phyloP scores from a whole-genome alignment of 2,113 vertebrate species.

The Clarias macrocephalus region DNA sequence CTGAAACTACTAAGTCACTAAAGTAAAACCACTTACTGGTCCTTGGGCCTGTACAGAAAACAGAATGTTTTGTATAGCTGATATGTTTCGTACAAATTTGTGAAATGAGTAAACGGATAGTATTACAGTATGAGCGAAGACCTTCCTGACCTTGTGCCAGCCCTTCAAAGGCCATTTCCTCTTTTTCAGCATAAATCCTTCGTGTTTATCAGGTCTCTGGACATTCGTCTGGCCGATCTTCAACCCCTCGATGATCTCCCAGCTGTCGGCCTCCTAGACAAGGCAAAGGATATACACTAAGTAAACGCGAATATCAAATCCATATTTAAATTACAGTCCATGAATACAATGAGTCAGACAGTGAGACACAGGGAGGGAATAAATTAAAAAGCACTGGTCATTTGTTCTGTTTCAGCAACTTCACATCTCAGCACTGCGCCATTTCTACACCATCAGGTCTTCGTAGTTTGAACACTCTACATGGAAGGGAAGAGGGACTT shows the following conservation, averaged over 20 bases:
- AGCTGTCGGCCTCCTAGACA: conserved; percentile 91
- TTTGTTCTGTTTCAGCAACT: conserved; percentile 18
- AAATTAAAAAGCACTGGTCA: conserved; percentile 9
- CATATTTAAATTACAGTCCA: not conserved
- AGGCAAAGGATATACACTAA: conserved; percentile 36
- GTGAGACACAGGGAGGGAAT: not conserved
- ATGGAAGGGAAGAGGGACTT: not conserved
- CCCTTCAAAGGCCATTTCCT: conserved; percentile 99
- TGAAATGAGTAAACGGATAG: not conserved
- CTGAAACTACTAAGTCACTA: not conserved
- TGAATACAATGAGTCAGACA: not conserved
- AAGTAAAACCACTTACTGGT: not conserved
- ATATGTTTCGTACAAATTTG: not conserved
- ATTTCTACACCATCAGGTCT: conserved; percentile 64
- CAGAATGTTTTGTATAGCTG: not conserved
- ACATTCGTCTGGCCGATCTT: conserved; percentile 97
- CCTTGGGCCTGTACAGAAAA: not conserved
- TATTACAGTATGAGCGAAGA: not conserved
- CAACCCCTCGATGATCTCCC: conserved; percentile 98
- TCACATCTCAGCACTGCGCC: conserved; percentile 54
- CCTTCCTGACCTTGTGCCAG: conserved; percentile 91
- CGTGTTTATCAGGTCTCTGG: conserved; percentile 94
- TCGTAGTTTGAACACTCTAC: not conserved
- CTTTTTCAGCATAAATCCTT: conserved; percentile 99
- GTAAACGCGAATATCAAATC: conserved; percentile 25